phyloP scores from a whole-genome alignment of 37 sponge, comb jelly and placozoan species.

The Crambe crambe region DNA sequence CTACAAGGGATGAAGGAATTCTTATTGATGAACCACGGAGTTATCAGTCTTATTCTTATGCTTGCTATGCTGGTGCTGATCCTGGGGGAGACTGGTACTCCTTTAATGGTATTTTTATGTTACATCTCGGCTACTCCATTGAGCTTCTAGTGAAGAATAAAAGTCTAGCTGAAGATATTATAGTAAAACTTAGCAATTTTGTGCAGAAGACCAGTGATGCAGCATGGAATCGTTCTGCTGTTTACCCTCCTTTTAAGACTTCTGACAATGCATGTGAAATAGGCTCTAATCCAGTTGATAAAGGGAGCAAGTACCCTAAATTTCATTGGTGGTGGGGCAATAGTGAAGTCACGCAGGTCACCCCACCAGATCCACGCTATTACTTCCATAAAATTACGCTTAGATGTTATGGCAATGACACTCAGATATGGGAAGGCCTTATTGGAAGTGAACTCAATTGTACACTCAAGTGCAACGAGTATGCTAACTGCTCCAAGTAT shows the following conservation, averaged over 20 bases:
- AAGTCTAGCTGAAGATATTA: constrained; percentile 1
- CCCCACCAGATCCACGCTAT: constrained; percentile 44
- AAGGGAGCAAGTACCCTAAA: constrained; percentile 23
- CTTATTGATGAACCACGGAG: constrained; percentile 38
- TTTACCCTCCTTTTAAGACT: constrained; percentile 45
- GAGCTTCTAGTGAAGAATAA: constrained; percentile 27
- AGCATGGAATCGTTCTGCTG: constrained; percentile 49
- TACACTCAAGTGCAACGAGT: not conserved
- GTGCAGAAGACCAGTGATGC: constrained; percentile 30
- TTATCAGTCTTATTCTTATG: constrained; percentile 21
- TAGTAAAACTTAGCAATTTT: constrained; percentile 8
- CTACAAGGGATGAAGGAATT: constrained; percentile 39
- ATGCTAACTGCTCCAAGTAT: constrained; percentile 33
- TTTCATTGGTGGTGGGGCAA: constrained; percentile 60
- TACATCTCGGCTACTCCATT: constrained; percentile 50
- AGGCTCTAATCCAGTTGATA: constrained; percentile 6
- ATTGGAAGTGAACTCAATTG: constrained; percentile 24
- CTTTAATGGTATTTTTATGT: constrained; percentile 62
- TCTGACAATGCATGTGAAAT: not conserved
- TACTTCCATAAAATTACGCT: constrained; percentile 19
- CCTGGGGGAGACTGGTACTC: constrained; percentile 66
- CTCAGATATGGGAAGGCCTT: constrained; percentile 32
- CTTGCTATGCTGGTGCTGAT: constrained; percentile 9
- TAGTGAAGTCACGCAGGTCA: constrained; percentile 9
- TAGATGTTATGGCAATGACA: constrained; percentile 14